phyloP scores from a whole-genome alignment of 2,113 vertebrate species.

The Hemichromis elongatus region DNA sequence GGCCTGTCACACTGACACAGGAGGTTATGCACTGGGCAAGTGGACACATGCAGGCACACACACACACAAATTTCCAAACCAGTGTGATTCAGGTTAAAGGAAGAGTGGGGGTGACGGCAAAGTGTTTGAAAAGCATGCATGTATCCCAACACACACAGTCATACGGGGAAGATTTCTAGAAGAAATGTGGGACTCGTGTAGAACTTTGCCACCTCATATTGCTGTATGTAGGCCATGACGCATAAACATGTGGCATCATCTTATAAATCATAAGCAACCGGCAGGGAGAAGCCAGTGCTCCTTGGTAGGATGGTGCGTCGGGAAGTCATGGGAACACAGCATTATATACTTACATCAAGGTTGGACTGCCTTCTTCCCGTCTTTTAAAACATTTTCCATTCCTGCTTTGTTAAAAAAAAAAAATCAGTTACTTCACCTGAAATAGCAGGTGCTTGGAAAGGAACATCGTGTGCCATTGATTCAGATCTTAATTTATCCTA shows the following conservation, averaged over 20 bases:
- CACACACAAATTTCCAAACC: neutral
- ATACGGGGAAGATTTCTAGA: neutral
- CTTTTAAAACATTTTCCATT: neutral
- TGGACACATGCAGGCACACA: constrained; percentile 10
- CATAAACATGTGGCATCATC: neutral
- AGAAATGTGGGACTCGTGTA: neutral
- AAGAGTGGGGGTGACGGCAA: neutral
- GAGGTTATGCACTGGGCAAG: constrained; percentile 55
- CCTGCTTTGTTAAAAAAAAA: neutral
- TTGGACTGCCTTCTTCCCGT: neutral
- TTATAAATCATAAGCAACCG: neutral
- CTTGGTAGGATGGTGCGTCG: neutral
- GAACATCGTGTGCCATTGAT: neutral
- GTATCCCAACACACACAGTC: neutral
- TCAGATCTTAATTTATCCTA: neutral
- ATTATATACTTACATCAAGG: neutral
- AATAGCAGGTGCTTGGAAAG: constrained; percentile 5
- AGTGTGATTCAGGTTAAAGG: constrained; percentile 26
- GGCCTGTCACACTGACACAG: constrained; percentile 62
- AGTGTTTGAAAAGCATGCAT: neutral
- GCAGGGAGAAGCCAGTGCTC: neutral
- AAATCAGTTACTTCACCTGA: neutral
- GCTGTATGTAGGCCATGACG: neutral
- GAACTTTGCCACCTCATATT: neutral
- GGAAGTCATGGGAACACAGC: neutral